phyloP scores from a whole-genome alignment of 2,797 vertebrate genomes.

The Clarias pachynema region DNA sequence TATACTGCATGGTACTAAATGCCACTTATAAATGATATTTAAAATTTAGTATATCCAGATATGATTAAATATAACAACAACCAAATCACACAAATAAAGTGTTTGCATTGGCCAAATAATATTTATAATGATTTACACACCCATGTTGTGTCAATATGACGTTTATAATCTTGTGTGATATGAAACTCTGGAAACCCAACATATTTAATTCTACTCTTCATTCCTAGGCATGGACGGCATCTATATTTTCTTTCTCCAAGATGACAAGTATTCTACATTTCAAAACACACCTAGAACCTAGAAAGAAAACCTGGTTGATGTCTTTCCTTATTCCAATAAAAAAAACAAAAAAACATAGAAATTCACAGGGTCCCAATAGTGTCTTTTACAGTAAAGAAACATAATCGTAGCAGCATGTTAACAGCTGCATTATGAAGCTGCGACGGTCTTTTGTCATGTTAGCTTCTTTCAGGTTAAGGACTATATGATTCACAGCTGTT shows the following conservation, averaged over 20 bases:
- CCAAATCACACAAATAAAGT: neutral
- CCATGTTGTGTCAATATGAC: neutral
- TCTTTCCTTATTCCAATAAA: conserved; percentile 7
- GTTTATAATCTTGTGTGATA: neutral
- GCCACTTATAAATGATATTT: neutral
- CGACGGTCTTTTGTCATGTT: conserved; percentile 1
- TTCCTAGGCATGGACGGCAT: conserved; percentile 4
- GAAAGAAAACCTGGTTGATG: conserved; percentile 13
- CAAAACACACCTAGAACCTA: conserved; percentile 1
- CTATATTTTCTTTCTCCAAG: conserved; percentile 5
- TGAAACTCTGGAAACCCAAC: neutral
- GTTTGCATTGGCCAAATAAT: neutral
- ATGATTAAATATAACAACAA: neutral
- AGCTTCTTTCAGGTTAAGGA: conserved; percentile 1
- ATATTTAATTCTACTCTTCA: neutral
- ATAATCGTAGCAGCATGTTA: conserved; percentile 19
- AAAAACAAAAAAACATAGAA: neutral
- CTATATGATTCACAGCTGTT: conserved; percentile 3
- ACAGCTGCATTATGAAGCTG: conserved; percentile 1
- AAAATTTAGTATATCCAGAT: neutral
- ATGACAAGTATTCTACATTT: conserved; percentile 2
- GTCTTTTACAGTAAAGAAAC: neutral
- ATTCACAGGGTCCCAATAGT: conserved; percentile 5
- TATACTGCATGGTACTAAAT: neutral
- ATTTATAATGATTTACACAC: neutral